These are phyloP conservation scores for Zaprionus capensis DNA, from an alignment of 1,140 invertebrate species.

Conservation along the genomic window DNA sequence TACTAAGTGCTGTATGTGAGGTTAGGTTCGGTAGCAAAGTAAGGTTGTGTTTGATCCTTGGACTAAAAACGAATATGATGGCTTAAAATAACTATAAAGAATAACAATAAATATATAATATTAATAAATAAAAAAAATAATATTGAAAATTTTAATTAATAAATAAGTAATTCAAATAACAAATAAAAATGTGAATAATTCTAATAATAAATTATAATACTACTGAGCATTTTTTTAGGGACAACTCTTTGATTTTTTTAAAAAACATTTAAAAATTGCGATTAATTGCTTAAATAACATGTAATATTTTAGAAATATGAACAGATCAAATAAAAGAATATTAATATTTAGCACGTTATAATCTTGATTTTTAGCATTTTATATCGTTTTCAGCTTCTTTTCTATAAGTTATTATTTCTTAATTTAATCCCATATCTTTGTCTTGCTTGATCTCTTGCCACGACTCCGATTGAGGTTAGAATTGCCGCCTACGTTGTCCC, in stretches of 20 bases:
- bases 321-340: too few species aligned
- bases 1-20: background rate
- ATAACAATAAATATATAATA: background rate
- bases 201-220: background rate
- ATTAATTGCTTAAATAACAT: too few species aligned
- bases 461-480: constrained; percentile 21
- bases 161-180: background rate
- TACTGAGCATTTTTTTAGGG: too few species aligned
- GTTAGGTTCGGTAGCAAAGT: background rate
- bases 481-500: constrained; percentile 36
- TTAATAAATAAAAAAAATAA: background rate
- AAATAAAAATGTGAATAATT: too few species aligned
- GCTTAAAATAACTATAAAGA: background rate
- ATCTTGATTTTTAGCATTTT: too few species aligned
- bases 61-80: too few species aligned
- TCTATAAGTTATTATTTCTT: background rate
- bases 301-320: too few species aligned
- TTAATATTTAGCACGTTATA: too few species aligned
- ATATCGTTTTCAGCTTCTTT: too few species aligned
- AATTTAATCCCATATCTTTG: background rate
- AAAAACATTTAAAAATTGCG: too few species aligned
- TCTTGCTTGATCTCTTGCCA: background rate
- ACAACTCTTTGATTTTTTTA: too few species aligned
- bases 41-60: too few species aligned
- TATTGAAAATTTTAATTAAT: background rate